Evolutionary conservation across 2,797 vertebrate genomes (phyloP).

Genomic region (Oreochromis grahami): DNA sequence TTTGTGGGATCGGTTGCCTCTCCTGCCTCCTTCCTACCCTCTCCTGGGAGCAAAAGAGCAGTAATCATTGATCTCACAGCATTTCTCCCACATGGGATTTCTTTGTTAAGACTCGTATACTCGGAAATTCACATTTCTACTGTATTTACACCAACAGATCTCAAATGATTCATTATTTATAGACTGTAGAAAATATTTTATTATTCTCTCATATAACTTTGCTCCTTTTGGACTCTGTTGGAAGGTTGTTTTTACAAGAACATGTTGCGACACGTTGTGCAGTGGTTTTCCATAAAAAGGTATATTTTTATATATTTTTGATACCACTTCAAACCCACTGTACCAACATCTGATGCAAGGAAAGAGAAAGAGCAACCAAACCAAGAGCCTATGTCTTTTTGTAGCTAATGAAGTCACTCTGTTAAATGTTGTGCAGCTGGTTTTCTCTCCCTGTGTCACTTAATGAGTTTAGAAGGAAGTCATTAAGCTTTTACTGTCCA

Average conservation of each 20-base stretch:
- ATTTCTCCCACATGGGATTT: background rate
- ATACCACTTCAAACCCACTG: background rate
- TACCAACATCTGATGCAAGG: background rate
- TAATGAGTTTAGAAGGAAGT: conserved; percentile 3
- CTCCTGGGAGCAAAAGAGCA: background rate
- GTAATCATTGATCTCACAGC: background rate
- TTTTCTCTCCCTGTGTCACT: background rate
- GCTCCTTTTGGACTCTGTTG: background rate
- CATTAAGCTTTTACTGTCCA: conserved; percentile 10
- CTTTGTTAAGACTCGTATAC: background rate
- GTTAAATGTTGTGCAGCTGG: background rate
- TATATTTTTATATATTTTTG: background rate
- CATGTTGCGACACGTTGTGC: background rate
- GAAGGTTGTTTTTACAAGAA: background rate
- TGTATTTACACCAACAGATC: background rate
- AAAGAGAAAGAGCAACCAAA: background rate
- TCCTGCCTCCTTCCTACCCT: background rate
- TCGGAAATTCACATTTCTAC: background rate
- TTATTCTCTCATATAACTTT: background rate
- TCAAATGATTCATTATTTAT: background rate
- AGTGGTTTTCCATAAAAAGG: background rate
- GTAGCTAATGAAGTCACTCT: background rate
- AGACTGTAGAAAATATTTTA: rapidly evolving
- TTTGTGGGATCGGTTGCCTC: background rate
- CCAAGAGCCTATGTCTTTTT: background rate